Base-by-base conservation (phyloP, 2,797 vertebrate species). In the Mionectes olivaceus region DNA sequence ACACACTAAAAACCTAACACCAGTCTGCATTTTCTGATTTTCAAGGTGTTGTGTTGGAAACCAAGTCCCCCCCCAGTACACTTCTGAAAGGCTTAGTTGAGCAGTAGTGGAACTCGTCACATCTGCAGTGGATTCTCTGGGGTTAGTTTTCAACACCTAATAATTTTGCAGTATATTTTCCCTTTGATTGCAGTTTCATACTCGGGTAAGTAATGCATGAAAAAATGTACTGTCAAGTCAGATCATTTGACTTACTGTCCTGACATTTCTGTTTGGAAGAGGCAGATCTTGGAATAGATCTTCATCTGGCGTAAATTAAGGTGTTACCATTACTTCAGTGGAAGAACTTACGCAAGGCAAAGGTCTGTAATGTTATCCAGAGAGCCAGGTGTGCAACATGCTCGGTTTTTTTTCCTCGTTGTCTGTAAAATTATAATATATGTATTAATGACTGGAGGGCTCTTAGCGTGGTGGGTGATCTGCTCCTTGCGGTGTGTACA, bases 271-370 rank as follows among this genome's bases (percentile, higher is more conserved):
- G 19, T 70, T 92, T 79, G 75, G 52, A 94, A 89, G 74, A 65
- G 41, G 46, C 67, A 79, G 55, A 50, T 89, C 27, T 69, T 70
- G 55, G 83, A 79, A 47, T 0, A 2, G 25, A 22, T 91, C 59
- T 76, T 82, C 65, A 65, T 50, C 80, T 89, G 64, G 18, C 87
- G 32, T 71, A 64, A 92, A 83, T 95, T 64, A 90, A 33, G 53
- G 41, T 22, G 39, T 41, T 95, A 39, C 75, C 3, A 11, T 95
- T 89, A 87, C 81, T 87, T 90, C 64, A 94, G 56, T n/a, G 83
- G 71, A 95, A 93, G 68, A 93, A 77, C 2, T 85, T 60, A 46
- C 0, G 0, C 27, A 57, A 90, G 41, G 17, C 49, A 37, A 57
- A 93, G n/a, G 41, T 68, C 60, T 92, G 56, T 57, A 57, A 46